These are phyloP conservation scores for Dromaius novaehollandiae DNA, from an alignment of 2,113 vertebrate genomes.

Conservation along the genomic window DNA sequence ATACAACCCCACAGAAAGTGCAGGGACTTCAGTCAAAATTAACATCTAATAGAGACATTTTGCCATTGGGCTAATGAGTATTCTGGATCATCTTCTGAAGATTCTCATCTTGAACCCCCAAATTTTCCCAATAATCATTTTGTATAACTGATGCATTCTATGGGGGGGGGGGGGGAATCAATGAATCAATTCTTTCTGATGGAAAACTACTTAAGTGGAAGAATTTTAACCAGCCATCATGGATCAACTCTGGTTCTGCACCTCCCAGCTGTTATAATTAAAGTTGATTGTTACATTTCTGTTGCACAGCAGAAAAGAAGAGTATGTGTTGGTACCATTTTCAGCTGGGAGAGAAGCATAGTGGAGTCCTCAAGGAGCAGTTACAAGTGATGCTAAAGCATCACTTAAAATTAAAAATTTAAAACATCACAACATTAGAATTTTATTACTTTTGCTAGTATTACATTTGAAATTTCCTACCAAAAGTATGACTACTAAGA, in stretches of 20 bases:
- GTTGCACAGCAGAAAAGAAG: not conserved
- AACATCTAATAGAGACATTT: not conserved
- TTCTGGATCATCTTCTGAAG: not conserved
- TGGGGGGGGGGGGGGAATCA: not conserved
- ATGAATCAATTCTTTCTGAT: not conserved
- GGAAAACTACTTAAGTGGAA: not conserved
- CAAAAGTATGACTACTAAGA: not conserved
- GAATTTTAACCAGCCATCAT: not conserved
- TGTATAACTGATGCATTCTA: not conserved
- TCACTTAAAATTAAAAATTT: no score
- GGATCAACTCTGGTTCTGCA: not conserved
- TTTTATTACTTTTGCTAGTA: not conserved
- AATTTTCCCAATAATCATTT: not conserved
- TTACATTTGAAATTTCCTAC: not conserved
- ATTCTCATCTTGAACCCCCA: not conserved
- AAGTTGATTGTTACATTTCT: not conserved
- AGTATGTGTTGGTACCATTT: not conserved
- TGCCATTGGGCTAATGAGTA: not conserved
- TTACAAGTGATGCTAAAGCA: not conserved
- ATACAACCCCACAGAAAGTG: not conserved
- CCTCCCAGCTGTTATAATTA: not conserved
- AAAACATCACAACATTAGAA: not conserved
- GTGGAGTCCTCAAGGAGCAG: not conserved
- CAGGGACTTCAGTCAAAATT: not conserved
- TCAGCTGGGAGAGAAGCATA: not conserved